phyloP scores from a whole-genome alignment of 1,140 invertebrate species.

The Notospermus geniculatus region DNA sequence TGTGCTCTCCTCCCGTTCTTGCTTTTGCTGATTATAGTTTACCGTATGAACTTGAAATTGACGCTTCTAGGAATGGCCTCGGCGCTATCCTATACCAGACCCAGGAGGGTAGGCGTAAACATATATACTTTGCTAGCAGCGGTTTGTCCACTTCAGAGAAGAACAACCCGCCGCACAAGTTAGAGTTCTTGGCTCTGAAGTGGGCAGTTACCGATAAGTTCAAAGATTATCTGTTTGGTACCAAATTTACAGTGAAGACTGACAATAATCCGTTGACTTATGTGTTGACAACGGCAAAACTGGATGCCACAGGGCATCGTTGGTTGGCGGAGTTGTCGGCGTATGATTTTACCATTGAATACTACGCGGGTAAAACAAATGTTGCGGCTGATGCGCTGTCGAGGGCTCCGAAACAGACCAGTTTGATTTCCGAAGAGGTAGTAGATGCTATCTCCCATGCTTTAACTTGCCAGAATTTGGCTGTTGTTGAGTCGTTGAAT shows the following conservation, averaged over 20 bases:
- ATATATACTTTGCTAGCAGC: slow-evolving; percentile 14
- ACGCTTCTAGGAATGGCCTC: slow-evolving; percentile 27
- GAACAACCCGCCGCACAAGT: slow-evolving; percentile 10
- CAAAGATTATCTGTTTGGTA: slow-evolving; percentile 15
- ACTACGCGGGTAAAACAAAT: too few relatives aligned
- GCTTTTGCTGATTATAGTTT: slow-evolving; percentile 23
- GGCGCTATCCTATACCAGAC: slow-evolving; percentile 37
- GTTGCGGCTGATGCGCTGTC: too few relatives aligned
- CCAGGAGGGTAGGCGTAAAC: slow-evolving; percentile 11
- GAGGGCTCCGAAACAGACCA: too few relatives aligned
- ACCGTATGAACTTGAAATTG: slow-evolving; percentile 28
- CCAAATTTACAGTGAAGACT: neutral
- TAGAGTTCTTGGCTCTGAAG: slow-evolving; percentile 14
- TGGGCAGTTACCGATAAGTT: slow-evolving; percentile 18
- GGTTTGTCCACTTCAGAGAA: slow-evolving; percentile 3
- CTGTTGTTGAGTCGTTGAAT: too few relatives aligned
- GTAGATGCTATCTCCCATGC: too few relatives aligned
- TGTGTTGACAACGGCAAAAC: slow-evolving; percentile 5
- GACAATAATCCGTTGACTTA: slow-evolving; percentile 17
- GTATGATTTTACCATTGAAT: too few relatives aligned
- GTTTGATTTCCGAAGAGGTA: too few relatives aligned
- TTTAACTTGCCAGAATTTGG: too few relatives aligned
- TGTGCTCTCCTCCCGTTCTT: slow-evolving; percentile 22
- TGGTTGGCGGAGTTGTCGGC: too few relatives aligned
- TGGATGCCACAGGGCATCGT: slow-evolving; percentile 4